Evolutionary conservation across 2,113 vertebrate genomes (phyloP).

Genomic region (Pseudois nayaur): DNA sequence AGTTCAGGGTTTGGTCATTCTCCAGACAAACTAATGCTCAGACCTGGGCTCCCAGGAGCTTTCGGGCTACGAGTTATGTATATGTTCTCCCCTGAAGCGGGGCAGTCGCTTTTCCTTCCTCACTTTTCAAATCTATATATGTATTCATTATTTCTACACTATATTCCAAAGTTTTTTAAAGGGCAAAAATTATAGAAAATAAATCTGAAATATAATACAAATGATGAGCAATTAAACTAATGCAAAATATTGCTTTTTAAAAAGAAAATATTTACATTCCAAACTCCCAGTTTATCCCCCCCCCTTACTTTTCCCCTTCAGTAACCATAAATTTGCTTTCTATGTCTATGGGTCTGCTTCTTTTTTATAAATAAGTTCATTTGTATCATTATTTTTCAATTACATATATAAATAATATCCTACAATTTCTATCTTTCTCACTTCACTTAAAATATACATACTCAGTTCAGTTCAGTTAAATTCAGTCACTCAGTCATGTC

Average conservation of each 20-base stretch:
- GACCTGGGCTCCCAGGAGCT: neutral
- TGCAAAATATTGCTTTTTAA: neutral
- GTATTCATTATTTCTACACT: neutral
- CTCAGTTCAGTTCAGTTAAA: too few species aligned
- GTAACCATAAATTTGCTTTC: neutral
- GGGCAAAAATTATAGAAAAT: neutral
- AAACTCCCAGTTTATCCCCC: neutral
- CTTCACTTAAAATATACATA: neutral
- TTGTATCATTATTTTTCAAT: neutral
- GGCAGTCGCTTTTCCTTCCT: neutral
- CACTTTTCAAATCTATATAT: neutral
- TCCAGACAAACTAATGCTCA: neutral
- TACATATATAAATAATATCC: neutral
- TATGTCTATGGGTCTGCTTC: neutral
- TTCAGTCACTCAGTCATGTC: too few species aligned
- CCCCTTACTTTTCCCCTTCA: neutral
- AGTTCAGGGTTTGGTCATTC: neutral
- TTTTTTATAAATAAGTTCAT: neutral
- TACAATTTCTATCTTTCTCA: neutral
- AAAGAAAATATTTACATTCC: neutral
- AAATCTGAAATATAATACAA: neutral
- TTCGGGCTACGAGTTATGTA: rapidly evolving
- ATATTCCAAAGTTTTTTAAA: neutral
- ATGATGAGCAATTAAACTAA: neutral
- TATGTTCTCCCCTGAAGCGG: neutral